These are phyloP conservation scores for Takifugu bimaculatus DNA, from an alignment of 2,113 vertebrate genomes.

Conservation along the genomic window DNA sequence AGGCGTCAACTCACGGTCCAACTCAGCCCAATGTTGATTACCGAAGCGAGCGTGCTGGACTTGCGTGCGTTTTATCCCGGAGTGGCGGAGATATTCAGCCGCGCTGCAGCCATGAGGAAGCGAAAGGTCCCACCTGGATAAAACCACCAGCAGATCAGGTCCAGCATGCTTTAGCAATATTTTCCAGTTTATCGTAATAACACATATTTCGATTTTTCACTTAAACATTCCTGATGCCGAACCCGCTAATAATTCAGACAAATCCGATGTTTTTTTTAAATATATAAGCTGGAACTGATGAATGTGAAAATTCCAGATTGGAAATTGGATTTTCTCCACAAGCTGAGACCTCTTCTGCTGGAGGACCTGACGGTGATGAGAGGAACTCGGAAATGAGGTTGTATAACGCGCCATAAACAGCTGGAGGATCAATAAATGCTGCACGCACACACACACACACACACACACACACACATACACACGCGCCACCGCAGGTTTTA, in stretches of 20 bases:
- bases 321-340: no score
- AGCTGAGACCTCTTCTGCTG: not conserved
- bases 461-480: conserved; percentile 1
- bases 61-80: not conserved
- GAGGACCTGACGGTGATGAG: conserved; percentile 2
- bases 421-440: conserved; percentile 28
- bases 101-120: conserved; percentile 21
- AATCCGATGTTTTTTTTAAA: no score
- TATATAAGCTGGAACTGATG: no score
- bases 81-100: not conserved
- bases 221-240: no score
- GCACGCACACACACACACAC: not conserved
- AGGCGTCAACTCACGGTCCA: not conserved
- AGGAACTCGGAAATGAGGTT: not conserved
- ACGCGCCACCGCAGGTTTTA: not conserved
- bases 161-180: no score
- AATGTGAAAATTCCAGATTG: no score
- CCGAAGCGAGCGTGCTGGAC: not conserved
- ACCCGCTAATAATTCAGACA: no score
- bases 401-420: conserved; percentile 17
- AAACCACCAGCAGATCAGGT: not conserved
- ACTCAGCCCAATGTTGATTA: no score
- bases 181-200: no score
- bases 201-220: no score
- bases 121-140: conserved; percentile 18